Evolutionary conservation across 2,797 vertebrate genomes (phyloP), one percentile per base, ranked within the genome.

Genomic region (Cynopterus sphinx): DNA sequence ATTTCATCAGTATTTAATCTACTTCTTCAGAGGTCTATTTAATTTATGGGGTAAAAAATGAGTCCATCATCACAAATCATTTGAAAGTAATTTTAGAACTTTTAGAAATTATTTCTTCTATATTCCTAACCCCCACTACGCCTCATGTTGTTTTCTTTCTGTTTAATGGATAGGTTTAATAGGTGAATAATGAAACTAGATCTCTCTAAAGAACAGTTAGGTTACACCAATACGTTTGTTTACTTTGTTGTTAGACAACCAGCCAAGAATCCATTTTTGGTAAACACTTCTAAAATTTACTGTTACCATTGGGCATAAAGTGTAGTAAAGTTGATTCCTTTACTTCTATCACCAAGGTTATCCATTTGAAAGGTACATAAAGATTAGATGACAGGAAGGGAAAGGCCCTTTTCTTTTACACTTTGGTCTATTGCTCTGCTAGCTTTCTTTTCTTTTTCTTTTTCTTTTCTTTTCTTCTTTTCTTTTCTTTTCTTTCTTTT

Each of bases 281-380:
- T 86, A 97, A 98, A 33, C 46, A 75, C 22, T 94, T 91, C 61
- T 70, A 57, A 96, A 94, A 91, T 94, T 96, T 96, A 94, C 65
- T 95, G 79, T 55, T 73, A 92, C 39, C 0, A 0, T 68, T 96
- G 90, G 70, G 89, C 55, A 93, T 96, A 96, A 97, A 97, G 82
- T 28, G 19, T 57, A 78, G 43, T 65, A 91, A 93, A 93, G 94
- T 61, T 97, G 92, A 97, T 96, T 96, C 65, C 53, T 90, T 67
- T 91, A 83, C 33, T 96, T 97, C 96, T 63, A 91, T 63, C 67
- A 90, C 55, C 88, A 88, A 96, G 74, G 87, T 86, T 91, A 68
- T 95, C 74, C 49, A 71, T 92, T 96, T 95, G 33, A 96, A 97
- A 31, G 24, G 31, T 73, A 49, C 59, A 70, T 87, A 77, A 97